Conservation (phyloP, 2,113 vertebrate genomes). For the Tricholaema leucomelas region DNA sequence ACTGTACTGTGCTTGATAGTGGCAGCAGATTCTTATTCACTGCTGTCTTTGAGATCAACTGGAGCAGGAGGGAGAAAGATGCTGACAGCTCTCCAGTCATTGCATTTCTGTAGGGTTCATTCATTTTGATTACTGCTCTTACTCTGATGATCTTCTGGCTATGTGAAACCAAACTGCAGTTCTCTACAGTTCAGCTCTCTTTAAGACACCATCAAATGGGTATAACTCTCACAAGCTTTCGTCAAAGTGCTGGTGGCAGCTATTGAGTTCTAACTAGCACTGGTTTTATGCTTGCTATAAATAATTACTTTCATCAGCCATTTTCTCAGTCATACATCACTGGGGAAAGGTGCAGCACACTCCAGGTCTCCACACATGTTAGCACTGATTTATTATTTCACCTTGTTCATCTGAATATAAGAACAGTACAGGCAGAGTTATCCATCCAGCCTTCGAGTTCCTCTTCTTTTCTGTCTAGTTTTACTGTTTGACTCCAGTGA, state of each 20-base stretch:
- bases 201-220: slow-evolving; percentile 3
- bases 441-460: not conserved
- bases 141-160: slow-evolving; percentile 4
- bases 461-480: slow-evolving; percentile 6
- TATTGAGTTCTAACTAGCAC: slow-evolving; percentile 28
- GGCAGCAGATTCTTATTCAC: not conserved
- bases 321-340: slow-evolving; percentile 5
- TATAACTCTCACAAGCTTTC: slow-evolving; percentile 10
- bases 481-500: slow-evolving; percentile 10
- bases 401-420: slow-evolving; percentile 17
- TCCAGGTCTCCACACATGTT: slow-evolving; percentile 24
- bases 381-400: slow-evolving; percentile 41
- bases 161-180: slow-evolving; percentile 1
- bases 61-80: not conserved
- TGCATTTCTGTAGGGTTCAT: not conserved
- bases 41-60: not conserved
- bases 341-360: slow-evolving; percentile 32
- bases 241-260: not conserved
- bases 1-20: not conserved
- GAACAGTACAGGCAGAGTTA: not conserved
- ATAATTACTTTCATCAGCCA: slow-evolving; percentile 38
- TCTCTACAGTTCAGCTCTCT: slow-evolving; percentile 7
- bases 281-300: slow-evolving; percentile 49
- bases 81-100: not conserved
- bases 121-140: slow-evolving; percentile 27